Evolutionary conservation across 2,797 vertebrate species (phyloP), one percentile per base, ranked within the genome.

Genomic region (Melopsittacus undulatus): DNA sequence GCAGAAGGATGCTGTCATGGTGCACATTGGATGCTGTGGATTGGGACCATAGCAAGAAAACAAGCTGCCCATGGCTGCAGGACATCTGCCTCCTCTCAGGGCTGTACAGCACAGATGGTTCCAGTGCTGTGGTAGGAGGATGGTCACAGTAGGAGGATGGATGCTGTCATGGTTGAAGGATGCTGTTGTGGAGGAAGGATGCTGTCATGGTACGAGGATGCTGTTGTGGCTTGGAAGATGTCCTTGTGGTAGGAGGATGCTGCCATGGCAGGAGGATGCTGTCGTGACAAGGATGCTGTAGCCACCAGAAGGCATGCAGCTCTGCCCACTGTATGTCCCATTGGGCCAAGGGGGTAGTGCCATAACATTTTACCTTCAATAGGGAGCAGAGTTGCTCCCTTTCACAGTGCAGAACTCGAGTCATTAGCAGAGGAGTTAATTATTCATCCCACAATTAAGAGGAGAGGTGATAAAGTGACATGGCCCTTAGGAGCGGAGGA

Each of bases 291-390:
- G 24, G 51, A 75, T 26, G 62, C 27, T 61, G n/a, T 3, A 24
- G 34, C 10, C n/a, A 14, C 45, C 3, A 7, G 40, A 42, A 49
- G 52, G 11, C n/a, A n/a, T n/a, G n/a, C n/a, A n/a, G n/a, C 54
- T 68, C 49, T 26, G 43, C 0, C 0, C 43, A 8, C 4, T 0
- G 0, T 29, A 56, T 34, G 21, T 23, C 54, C 79, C 27, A 0
- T 21, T 4, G 0, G 13, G 26, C 34, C 2, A 0, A 57, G 72
- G 63, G 32, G 32, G 36, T 14, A 46, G 43, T 4, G 17, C 40
- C 18, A 7, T 13, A 18, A 57, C 3, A 2, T 38, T 27, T 13
- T 34, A 10, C 19, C 16, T 20, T 21, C 26, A 34, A 18, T 1
- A 30, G 40, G 45, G 22, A 64, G 68, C n/a, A 69, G 38, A 29